Conservation (phyloP, 2,888 invertebrate genomes). For the Leucophenga montana region DNA sequence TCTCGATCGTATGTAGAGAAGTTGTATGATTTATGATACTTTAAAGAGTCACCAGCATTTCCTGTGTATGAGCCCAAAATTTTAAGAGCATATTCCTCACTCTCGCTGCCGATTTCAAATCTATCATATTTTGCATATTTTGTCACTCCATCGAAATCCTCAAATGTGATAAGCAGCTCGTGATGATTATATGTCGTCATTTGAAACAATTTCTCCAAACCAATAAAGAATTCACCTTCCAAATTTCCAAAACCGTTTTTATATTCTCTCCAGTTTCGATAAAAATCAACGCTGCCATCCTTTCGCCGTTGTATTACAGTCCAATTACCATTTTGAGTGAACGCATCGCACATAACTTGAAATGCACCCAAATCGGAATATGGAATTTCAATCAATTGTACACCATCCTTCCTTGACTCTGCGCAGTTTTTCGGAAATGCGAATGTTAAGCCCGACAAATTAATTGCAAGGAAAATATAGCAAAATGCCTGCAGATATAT, state of each 20-base stretch:
- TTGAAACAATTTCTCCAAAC: constrained; percentile 78
- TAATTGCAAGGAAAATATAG: too few relatives aligned
- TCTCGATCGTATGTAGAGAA: constrained; percentile 80
- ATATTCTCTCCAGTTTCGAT: constrained; percentile 78
- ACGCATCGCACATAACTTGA: constrained; percentile 74
- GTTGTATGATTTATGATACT: constrained; percentile 80
- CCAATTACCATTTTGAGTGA: constrained; percentile 78
- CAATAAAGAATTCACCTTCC: constrained; percentile 81
- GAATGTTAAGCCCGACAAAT: too few relatives aligned
- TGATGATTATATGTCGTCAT: constrained; percentile 67
- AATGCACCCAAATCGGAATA: constrained; percentile 74
- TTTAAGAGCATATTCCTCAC: constrained; percentile 78
- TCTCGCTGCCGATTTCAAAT: constrained; percentile 79
- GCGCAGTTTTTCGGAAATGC: background rate
- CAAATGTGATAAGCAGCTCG: constrained; percentile 78
- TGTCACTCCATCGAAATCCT: constrained; percentile 76
- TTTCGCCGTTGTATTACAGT: constrained; percentile 80
- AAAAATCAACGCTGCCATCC: constrained; percentile 79
- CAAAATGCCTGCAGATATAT: too few relatives aligned
- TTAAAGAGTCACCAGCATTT: constrained; percentile 79
- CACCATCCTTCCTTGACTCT: constrained; percentile 72
- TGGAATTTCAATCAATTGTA: constrained; percentile 76
- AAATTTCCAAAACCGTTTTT: constrained; percentile 81
- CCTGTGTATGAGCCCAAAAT: constrained; percentile 79
- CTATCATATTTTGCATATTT: constrained; percentile 77